These are phyloP conservation scores for Chalcosyrphus nemorum DNA, from an alignment of 2,888 invertebrate species.

Conservation along the genomic window DNA sequence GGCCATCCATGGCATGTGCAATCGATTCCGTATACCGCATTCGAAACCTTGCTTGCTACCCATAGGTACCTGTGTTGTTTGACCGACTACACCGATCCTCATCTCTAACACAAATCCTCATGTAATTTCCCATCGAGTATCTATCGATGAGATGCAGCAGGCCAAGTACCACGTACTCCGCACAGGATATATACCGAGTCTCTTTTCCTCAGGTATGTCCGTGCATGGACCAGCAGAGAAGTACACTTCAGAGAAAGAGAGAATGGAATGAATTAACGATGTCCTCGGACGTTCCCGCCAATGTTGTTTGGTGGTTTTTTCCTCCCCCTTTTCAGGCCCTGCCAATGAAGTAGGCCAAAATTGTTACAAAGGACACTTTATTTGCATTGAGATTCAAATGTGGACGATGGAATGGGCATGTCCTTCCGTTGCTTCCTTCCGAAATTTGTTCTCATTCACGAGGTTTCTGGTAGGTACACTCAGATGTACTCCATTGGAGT, in stretches of 20 bases:
- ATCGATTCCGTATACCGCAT: conserved; percentile 29
- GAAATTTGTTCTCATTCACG: conserved; percentile 22
- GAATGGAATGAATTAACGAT: conserved; percentile 59
- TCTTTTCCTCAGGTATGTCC: not conserved
- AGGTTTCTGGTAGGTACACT: no score
- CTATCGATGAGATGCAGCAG: conserved; percentile 22
- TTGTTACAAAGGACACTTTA: conserved; percentile 57
- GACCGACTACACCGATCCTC: conserved; percentile 57
- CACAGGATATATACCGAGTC: conserved; percentile 15
- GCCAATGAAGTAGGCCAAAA: conserved; percentile 44
- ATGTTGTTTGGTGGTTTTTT: conserved; percentile 44
- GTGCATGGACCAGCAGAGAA: not conserved
- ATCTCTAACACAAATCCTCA: conserved; percentile 61
- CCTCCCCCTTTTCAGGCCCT: not conserved
- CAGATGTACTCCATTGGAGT: not conserved
- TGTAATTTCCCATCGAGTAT: conserved; percentile 56
- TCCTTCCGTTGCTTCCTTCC: conserved; percentile 35
- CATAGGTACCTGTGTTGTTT: conserved; percentile 29
- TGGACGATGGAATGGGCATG: conserved; percentile 11
- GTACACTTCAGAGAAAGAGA: conserved; percentile 34
- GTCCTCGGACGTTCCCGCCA: conserved; percentile 16
- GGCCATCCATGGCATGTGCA: conserved; percentile 14
- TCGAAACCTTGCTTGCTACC: conserved; percentile 30
- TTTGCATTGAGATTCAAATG: conserved; percentile 52
- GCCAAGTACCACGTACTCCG: conserved; percentile 22